Evolutionary conservation across 2,797 vertebrate species (phyloP), one percentile per base, ranked within the genome.

Genomic region (Acanthornis magna): DNA sequence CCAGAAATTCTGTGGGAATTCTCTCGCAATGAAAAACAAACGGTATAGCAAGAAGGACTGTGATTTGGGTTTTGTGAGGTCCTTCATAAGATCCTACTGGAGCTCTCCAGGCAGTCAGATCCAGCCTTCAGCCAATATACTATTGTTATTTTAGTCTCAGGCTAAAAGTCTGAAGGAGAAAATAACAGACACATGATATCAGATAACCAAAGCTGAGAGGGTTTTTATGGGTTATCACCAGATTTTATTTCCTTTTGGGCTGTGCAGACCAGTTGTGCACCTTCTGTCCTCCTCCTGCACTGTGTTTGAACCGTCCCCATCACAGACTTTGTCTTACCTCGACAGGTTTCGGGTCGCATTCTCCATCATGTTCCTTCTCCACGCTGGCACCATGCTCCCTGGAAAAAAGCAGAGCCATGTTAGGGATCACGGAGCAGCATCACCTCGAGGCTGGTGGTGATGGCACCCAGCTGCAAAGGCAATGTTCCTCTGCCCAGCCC

Each of bases 331-430:
- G 9, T 30, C 93, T 95, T 87, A 97, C 96, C 81, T 1, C 1
- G 2, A 62, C 1, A 32, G 82, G 1, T 22, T 47, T 57, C 1
- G 13, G 81, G 26, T 77, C 26, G 0, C 96, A 97, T 50, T 94
- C 75, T 65, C 96, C 96, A n/a, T 96, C 81, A 4, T 91, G 47
- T 2, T 51, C 88, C 57, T 95, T 95, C 60, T 61, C 78, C 45
- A 97, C 92, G 0, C 15, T 85, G 47, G 22, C 10, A 0, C 11
- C 2, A 1, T 71, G 42, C 7, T 85, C 2, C 38, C 96, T 97
- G 38, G 22, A 92, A 93, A 72, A 67, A 68, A 92, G 54, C 30
- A 93, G 57, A 57, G 4, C 36, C 5, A 8, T 8, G 21, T 89
- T 67, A 92, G 50, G n/a, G 42, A 60, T 47, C 4, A 1, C 8